Evolutionary conservation across 53 echinoderm and acorn worm species (phyloP), one percentile per base, ranked within the genome.

Genomic region (Echinarachnius parma): DNA sequence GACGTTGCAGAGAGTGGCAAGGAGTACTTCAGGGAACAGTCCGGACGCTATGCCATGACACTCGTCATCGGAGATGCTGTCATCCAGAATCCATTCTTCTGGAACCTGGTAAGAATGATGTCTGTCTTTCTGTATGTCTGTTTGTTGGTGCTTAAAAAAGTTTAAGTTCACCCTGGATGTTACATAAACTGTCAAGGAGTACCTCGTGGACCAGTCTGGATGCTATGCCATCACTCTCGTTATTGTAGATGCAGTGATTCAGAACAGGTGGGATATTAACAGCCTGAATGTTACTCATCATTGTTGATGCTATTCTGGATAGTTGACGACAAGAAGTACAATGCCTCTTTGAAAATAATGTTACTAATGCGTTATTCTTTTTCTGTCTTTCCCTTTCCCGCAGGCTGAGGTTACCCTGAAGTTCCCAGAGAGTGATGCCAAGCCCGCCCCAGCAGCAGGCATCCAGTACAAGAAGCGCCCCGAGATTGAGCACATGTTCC

Each of bases 401-500:
- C 47, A 93, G 94, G 90, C 86, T 64, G 94, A 87, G 47, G 75
- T 94, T 18, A 62, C 77, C 65, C 60, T 94, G 76, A 89, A 87
- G 75, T 90, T 94, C 64, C 81, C 89, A 5, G 94, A 94, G 55
- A 49, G 64, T 10, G 82, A 72, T 5, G 68, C 83, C 30, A 75
- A 77, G 52, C 84, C 86, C 26, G 63, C 80, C 16, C 57, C 48
- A 30, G 75, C 83, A 35, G 74, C 78, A 1, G 70, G 54, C 28
- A 62, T 61, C 53, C 89, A 79, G 62, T 94, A 90, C 75, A 55
- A 56, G 11, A 60, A 86, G 64, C 74, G 84, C 47, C 89, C 89
- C 0, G 81, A 86, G 53, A 90, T 94, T 29, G 64, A 83, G 18
- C 94, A 94, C 82, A 89, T 90, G 84, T 94, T 94, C 87, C 83